phyloP scores from a whole-genome alignment of 2,113 vertebrate species.

The Aramus guarauna region DNA sequence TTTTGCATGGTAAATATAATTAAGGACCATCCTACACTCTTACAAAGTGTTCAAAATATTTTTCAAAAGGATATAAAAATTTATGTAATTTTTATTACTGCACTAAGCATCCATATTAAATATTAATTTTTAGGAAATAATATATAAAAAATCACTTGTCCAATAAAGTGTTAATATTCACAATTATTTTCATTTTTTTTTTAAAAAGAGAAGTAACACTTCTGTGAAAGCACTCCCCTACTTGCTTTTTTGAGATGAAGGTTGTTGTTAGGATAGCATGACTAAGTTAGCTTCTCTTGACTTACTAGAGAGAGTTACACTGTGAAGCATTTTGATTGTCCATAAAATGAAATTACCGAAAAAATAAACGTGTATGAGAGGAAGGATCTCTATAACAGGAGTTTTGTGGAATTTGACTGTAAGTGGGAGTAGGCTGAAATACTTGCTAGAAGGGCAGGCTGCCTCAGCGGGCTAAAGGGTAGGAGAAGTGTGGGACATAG shows the following conservation, averaged over 20 bases:
- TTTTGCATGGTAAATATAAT: neutral
- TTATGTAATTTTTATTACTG: neutral
- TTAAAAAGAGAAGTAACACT: neutral
- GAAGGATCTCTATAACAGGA: neutral
- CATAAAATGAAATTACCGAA: neutral
- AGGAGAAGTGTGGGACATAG: neutral
- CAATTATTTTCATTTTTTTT: neutral
- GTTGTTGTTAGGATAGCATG: neutral
- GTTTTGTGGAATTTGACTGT: neutral
- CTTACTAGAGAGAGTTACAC: accelerated
- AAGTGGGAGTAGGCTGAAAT: neutral
- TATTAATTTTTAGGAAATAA: neutral
- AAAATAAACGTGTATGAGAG: neutral
- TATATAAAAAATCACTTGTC: neutral
- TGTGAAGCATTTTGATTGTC: neutral
- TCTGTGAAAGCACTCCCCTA: neutral
- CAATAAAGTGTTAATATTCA: neutral
- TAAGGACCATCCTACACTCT: neutral
- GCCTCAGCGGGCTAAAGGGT: neutral
- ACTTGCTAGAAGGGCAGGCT: neutral
- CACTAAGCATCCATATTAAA: neutral
- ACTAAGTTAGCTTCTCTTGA: neutral
- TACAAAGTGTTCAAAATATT: neutral
- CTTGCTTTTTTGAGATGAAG: neutral
- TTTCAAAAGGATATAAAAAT: neutral